phyloP scores from a whole-genome alignment of 2,888 invertebrate species.

The Sminthurinus aureus region DNA sequence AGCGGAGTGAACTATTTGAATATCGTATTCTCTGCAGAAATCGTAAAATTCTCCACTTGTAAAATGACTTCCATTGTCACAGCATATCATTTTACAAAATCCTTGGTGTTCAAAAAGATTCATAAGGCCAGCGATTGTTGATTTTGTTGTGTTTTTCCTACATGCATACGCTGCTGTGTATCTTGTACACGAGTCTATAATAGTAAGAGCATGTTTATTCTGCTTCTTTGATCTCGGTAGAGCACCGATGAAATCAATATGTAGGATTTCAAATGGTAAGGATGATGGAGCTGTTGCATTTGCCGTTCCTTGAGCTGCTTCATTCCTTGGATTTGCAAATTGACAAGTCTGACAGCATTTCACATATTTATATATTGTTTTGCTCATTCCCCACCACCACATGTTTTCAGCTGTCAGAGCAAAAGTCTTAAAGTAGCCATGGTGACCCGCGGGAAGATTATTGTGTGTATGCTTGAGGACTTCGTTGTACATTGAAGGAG shows the following conservation, averaged over 20 bases:
- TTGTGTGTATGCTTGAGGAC: neutral
- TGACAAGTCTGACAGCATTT: conserved; percentile 26
- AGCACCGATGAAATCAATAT: conserved; percentile 34
- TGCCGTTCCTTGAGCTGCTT: neutral
- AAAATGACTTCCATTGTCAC: neutral
- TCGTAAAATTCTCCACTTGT: neutral
- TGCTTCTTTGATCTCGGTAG: neutral
- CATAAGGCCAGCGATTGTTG: too few relatives aligned
- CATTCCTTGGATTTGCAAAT: neutral
- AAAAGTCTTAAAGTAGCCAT: neutral
- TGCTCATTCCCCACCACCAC: conserved; percentile 28
- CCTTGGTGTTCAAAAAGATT: too few relatives aligned
- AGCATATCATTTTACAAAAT: neutral
- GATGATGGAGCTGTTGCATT: neutral
- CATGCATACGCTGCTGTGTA: neutral
- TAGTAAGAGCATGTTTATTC: conserved; percentile 4
- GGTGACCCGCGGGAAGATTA: conserved; percentile 2
- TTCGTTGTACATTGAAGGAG: neutral
- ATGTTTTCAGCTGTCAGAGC: neutral
- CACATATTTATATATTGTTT: neutral
- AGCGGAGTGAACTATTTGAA: too few relatives aligned
- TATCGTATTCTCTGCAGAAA: neutral
- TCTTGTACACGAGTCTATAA: conserved; percentile 8
- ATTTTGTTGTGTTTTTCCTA: too few relatives aligned
- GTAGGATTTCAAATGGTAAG: neutral